A percentile compares a stretch with the other conserved stretches of the same genome.
Evolutionary conservation across 2,113 vertebrate species (phyloP).

Genomic region (Perca fluviatilis): DNA sequence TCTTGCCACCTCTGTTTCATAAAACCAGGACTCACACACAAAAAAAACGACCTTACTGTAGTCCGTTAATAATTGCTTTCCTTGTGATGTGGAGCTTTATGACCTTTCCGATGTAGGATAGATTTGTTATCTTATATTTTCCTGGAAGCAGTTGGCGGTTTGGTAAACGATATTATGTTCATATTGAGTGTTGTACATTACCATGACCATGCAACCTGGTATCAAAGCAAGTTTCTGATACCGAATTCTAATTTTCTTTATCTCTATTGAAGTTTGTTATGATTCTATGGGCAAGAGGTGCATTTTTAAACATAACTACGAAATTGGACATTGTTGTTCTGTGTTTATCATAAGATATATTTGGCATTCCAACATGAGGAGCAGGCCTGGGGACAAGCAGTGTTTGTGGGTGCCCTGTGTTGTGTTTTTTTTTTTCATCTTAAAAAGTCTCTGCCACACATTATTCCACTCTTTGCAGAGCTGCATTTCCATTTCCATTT

Average conservation of each 20-base stretch:
- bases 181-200: neutral
- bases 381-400: neutral
- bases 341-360: neutral
- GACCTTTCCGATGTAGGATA: neutral
- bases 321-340: neutral
- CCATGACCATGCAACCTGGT: neutral
- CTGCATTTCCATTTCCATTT: conserved; percentile 19
- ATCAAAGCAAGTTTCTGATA: neutral
- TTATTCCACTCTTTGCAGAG: neutral
- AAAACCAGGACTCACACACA: neutral
- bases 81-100: neutral
- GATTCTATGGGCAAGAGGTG: neutral
- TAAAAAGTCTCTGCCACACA: neutral
- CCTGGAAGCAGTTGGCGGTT: neutral
- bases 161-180: neutral
- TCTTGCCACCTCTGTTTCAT: neutral
- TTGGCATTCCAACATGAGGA: neutral
- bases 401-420: neutral
- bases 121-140: neutral
- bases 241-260: too few species aligned
- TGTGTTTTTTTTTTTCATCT: neutral
- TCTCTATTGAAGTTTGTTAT: neutral
- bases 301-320: neutral
- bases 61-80: neutral
- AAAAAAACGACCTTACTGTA: neutral